phyloP scores from a whole-genome alignment of 2,888 invertebrate species.

The Hylaea fasciaria region DNA sequence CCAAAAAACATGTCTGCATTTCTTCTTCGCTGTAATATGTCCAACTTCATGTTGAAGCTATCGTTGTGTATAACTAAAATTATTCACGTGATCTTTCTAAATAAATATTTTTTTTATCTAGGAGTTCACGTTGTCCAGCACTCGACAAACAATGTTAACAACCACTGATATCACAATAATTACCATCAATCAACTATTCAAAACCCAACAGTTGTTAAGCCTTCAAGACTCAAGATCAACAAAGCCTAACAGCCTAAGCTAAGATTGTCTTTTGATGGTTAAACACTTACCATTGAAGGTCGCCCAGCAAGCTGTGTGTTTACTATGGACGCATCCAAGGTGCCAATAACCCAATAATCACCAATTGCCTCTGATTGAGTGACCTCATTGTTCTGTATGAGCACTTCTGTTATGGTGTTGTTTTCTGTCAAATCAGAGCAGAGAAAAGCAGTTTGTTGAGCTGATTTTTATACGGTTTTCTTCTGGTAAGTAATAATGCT shows the following conservation, averaged over 20 bases:
- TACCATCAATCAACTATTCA: slow-evolving; percentile 23
- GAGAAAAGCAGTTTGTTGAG: slow-evolving; percentile 26
- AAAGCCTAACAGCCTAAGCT: slow-evolving; percentile 11
- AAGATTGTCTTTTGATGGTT: slow-evolving; percentile 15
- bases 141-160: slow-evolving; percentile 20
- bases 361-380: slow-evolving; percentile 44
- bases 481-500: background rate
- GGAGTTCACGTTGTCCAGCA: slow-evolving; percentile 2
- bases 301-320: slow-evolving; percentile 9
- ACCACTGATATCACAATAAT: slow-evolving; percentile 18
- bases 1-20: too few species aligned
- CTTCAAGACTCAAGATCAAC: slow-evolving; percentile 23
- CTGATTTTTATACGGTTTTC: background rate
- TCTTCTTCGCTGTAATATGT: too few species aligned
- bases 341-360: slow-evolving; percentile 48
- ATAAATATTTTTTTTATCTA: too few species aligned
- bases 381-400: slow-evolving; percentile 46
- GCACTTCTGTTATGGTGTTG: slow-evolving; percentile 13
- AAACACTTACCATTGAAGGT: slow-evolving; percentile 28
- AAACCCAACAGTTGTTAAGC: slow-evolving; percentile 12
- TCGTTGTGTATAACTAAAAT: too few species aligned
- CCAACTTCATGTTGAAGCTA: too few species aligned
- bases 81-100: too few species aligned
- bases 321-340: slow-evolving; percentile 35
- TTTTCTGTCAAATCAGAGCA: slow-evolving; percentile 33